Base-by-base conservation (phyloP, 2,888 invertebrate species). In the Drosophila fungiperda region DNA sequence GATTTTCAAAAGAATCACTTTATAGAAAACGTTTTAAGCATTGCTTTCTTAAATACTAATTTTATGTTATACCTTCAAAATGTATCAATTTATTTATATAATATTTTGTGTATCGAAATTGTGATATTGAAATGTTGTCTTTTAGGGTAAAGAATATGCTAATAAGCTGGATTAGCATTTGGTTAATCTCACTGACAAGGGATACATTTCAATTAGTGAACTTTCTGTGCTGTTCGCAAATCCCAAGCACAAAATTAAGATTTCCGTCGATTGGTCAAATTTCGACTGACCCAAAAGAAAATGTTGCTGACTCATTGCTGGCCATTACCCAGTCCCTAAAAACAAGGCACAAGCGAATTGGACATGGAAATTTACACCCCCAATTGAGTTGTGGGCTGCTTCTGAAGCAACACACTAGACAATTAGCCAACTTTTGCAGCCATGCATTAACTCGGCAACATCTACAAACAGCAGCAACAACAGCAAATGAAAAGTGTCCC, bases 341-440 rank as follows among this genome's bases (percentile, higher is more conserved):
- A 40, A 5, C 7, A 12, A 12, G 42, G 42, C 12, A 45, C 20
- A 20, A 45, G 12, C 20, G 45, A 40, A 23, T 17, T 26, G 55
- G 48, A 62, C 73, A 73, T 62, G 54, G 42, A 45, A 50, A 71
- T 54, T 54, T 53, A 68, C 73, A 62, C 57, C 63, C 65, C 72
- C 69, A 75, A 78, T 77, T 68, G 64, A 68, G 73, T 40, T 73
- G 69, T 68, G 52, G 32, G 15, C 5, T 17, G 48, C 48, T 54
- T 29, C 29, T 54, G 68, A 35, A 40, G 54, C 38, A 54, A 20
- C 79, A 69, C 69, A 74, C 73, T 72, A 72, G 81, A 86, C 83
- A 88, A 88, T 85, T 85, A 88, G 89, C 85, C 71, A 88, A 85
- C 81, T 88, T 88, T 79, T 60, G 81, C 87, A 86, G 88, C 74